These are phyloP conservation scores for Hybos culiciformis DNA, from an alignment of 2,888 invertebrate species.

Conservation along the genomic window DNA sequence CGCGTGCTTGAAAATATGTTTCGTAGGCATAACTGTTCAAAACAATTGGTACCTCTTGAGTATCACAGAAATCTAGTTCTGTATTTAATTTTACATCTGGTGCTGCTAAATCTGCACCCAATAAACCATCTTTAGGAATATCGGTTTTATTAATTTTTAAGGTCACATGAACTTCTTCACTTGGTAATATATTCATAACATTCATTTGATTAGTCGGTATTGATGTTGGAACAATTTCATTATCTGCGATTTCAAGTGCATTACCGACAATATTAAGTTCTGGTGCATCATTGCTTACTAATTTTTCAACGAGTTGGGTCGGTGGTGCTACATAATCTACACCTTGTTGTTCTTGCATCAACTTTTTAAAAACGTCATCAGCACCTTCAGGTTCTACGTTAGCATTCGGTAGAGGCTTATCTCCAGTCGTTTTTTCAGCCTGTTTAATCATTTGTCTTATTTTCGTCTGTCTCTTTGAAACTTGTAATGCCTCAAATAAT, in stretches of 20 bases:
- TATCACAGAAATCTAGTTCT: neutral
- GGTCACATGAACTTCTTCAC: neutral
- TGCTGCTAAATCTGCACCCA: neutral
- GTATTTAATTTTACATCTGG: neutral
- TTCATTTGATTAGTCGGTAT: neutral
- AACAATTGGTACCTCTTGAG: neutral
- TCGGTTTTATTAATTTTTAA: neutral
- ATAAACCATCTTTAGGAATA: neutral
- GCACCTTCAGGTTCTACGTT: too few relatives aligned
- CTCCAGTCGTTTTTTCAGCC: too few relatives aligned
- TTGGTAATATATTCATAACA: neutral
- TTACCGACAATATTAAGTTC: neutral
- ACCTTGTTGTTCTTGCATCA: neutral
- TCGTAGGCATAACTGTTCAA: neutral
- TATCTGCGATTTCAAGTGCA: neutral
- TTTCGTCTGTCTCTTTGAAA: too few relatives aligned
- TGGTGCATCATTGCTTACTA: neutral
- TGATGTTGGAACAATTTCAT: neutral
- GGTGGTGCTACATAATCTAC: neutral
- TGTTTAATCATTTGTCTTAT: too few relatives aligned
- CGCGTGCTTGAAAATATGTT: neutral
- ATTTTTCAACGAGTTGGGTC: neutral
- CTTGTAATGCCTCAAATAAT: too few relatives aligned
- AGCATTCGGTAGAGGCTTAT: too few relatives aligned
- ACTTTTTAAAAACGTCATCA: neutral